Evolutionary conservation across 2,797 vertebrate species (phyloP).

Genomic region (Morus bassanus): DNA sequence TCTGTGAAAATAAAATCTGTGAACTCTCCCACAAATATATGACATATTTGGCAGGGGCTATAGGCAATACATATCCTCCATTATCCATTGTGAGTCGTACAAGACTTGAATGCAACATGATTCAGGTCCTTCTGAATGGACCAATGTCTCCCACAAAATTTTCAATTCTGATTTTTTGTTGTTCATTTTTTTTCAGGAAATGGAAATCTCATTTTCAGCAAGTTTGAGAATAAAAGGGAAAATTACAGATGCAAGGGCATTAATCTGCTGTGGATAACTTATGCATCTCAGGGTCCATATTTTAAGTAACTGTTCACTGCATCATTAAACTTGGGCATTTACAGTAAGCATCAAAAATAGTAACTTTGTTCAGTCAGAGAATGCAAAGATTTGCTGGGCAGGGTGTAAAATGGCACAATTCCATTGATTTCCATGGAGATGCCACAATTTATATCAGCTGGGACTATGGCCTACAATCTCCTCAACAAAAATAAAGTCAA

Average conservation of each 20-base stretch:
- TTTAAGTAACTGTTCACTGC: constrained; percentile 73
- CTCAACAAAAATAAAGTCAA: constrained; percentile 25
- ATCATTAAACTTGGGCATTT: constrained; percentile 73
- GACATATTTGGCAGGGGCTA: neutral
- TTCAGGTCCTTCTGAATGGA: constrained; percentile 17
- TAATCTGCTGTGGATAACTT: constrained; percentile 66
- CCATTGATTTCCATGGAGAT: neutral
- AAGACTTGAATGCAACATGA: constrained; percentile 9
- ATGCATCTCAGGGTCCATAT: constrained; percentile 66
- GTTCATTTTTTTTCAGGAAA: constrained; percentile 40
- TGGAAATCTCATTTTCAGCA: neutral
- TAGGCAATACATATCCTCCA: constrained; percentile 4
- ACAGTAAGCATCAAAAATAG: constrained; percentile 70
- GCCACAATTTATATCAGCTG: neutral
- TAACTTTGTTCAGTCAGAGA: constrained; percentile 56
- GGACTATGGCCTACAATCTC: neutral
- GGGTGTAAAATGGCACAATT: neutral
- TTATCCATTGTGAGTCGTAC: constrained; percentile 1
- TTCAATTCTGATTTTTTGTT: constrained; percentile 30
- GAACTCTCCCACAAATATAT: neutral
- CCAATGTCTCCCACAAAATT: neutral
- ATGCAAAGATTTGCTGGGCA: constrained; percentile 38
- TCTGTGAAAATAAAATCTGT: constrained; percentile 25
- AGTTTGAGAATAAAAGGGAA: constrained; percentile 22
- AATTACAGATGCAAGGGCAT: constrained; percentile 41